Evolutionary conservation across 2,888 invertebrate genomes (phyloP), one percentile per base, ranked within the genome.

Genomic region (Flexamia atlantica): DNA sequence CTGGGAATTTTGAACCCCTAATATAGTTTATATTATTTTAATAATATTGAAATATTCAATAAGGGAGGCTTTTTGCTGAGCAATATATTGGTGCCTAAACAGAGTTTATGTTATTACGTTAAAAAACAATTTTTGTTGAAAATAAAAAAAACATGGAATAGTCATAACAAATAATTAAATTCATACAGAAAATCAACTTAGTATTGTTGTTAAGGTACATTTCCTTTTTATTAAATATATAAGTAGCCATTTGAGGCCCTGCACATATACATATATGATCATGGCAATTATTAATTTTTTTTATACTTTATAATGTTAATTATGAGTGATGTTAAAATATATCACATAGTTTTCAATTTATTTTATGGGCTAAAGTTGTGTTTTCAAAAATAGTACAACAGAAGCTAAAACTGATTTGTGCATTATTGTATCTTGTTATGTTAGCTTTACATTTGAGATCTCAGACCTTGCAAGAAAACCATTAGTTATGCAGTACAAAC

Each of bases 401-500:
- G 53, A 53, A 53, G 53, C 20, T 53, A 4, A 5, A 46, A 53
- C 23, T 23, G 23, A 53, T 28, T 64, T 64, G 64, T 64, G 64
- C 64, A 64, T 64, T 30, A 64, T 28, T 64, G 2, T 64, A 14
- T 64, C 28, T 10, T 64, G 30, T 64, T 64, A 64, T 28, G 64
- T 64, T 64, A 64, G 64, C 30, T 3, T 28, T 64, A 64, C 14
- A 28, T 30, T 64, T 64, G 30, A 12, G 64, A 64, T 64, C 64
- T 64, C 64, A 64, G 9, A 28, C 30, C 64, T 30, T 64, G 30
- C 25, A 64, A 64, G 46, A 46, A 28, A 64, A 25, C 64, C 64
- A 64, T 64, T 64, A 64, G 64, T 28, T 5, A 64, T 64, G 5
- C 64, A 64, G 64, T 64, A 64, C 64, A 64, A 64, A 64, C 64